A percentile compares a stretch with the other conserved stretches of the same genome.
Conservation (phyloP, 1,140 invertebrate genomes). For the Cydia pomonella region DNA sequence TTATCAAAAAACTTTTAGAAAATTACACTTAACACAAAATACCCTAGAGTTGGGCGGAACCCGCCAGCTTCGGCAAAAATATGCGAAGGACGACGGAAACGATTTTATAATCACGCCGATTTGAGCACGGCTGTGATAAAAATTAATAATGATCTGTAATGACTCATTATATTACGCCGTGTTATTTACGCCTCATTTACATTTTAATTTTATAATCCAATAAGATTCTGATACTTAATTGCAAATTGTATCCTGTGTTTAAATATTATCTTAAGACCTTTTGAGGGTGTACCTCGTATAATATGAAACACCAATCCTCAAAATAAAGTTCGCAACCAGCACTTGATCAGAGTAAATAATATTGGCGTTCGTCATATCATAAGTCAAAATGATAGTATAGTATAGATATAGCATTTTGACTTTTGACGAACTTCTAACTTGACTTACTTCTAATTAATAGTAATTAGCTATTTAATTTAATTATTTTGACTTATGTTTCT, state of each 20-base stretch:
- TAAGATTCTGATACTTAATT: not conserved
- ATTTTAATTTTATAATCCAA: slow-evolving; percentile 10
- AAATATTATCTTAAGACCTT: not conserved
- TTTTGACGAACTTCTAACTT: no score
- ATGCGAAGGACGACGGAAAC: slow-evolving; percentile 63
- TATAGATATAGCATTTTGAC: no score
- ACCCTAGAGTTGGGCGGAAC: not conserved
- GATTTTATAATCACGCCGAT: slow-evolving; percentile 1
- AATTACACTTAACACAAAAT: not conserved
- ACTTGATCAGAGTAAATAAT: no score
- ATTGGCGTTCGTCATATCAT: no score
- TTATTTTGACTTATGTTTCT: no score
- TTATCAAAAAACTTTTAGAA: no score
- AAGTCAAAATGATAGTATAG: no score
- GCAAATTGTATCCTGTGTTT: not conserved
- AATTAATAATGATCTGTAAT: slow-evolving; percentile 16
- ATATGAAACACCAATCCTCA: no score
- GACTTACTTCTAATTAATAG: no score
- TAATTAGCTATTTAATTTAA: no score
- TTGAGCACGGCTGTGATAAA: slow-evolving; percentile 15
- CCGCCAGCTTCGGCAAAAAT: slow-evolving; percentile 39
- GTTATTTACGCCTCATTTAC: not conserved
- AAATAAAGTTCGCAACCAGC: no score
- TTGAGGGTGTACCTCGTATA: not conserved
- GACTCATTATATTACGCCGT: not conserved